Base-by-base conservation (phyloP, 2,797 vertebrate genomes). In the Fistularia commersonii region DNA sequence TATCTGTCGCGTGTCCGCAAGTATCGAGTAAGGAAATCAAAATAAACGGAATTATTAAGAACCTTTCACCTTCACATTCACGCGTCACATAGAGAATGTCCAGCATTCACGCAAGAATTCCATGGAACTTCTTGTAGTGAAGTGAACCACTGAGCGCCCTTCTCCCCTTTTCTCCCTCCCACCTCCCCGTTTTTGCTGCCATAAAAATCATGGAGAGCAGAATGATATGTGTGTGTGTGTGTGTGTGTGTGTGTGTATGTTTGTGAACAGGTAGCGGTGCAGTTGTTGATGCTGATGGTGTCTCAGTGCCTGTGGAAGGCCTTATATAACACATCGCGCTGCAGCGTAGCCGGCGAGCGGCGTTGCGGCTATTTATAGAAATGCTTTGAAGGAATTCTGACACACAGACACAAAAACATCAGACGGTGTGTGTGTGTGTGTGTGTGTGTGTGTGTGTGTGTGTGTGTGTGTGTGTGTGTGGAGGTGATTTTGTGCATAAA, bases 351-450 rank as follows among this genome's bases (percentile, higher is more conserved):
- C 54, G 70, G 60, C 48, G 41, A 67, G 68, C 52, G 33, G 38
- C 12, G 63, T 45, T 35, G 65, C 44, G 54, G 72, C 77, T 88
- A 87, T 86, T 85, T 75, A 61, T 86, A 80, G 83, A 68, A 69
- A 33, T 23, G 34, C 67, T 79, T 77, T 81, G 75, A 83, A 64
- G 79, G 61, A 74, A 54, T 53, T 32, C 32, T 74, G 78, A 79
- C 81, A 87, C 73, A 81, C 66, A 81, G 76, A 83, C 83, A 81
- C 79, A 79, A 70, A 79, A 71, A 77, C 76, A 74, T 61, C 76
- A n/a, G n/a, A 40, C 12, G 35, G 14, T 14, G 33, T 48, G 12
- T 48, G 6, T 38, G 33, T 48, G 33, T 37, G 6, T 36, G 7
- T 14, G 11, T 12, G n/a, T 13, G 8, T 14, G 33, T 37, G 8